These are phyloP conservation scores for Oceanites oceanicus DNA, from an alignment of 2,113 vertebrate genomes.

Conservation along the genomic window DNA sequence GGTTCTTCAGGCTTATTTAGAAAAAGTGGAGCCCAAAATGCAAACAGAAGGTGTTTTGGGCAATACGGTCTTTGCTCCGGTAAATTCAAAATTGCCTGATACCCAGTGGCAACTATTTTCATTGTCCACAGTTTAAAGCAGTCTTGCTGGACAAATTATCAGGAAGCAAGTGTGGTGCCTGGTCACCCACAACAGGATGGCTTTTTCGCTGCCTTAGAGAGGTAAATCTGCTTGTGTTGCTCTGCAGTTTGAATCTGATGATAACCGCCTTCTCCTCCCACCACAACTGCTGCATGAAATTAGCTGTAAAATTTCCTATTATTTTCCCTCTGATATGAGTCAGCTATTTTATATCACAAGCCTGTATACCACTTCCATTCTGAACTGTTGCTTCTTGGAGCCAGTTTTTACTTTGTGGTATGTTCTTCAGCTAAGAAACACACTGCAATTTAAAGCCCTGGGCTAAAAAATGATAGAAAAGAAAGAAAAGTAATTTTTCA, in stretches of 20 bases:
- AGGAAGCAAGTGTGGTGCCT: neutral
- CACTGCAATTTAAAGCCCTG: neutral
- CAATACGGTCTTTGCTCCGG: neutral
- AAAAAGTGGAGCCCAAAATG: neutral
- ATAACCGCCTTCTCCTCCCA: neutral
- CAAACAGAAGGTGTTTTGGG: neutral
- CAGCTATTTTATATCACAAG: neutral
- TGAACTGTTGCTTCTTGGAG: neutral
- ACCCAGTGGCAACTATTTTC: neutral
- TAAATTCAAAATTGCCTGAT: neutral
- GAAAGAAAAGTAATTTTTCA: neutral
- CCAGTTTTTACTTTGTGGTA: neutral
- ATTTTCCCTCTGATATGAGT: neutral
- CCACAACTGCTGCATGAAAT: neutral
- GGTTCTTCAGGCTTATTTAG: neutral
- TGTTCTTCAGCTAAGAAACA: neutral
- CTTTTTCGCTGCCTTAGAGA: neutral
- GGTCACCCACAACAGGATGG: neutral
- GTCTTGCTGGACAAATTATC: neutral
- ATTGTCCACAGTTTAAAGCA: neutral
- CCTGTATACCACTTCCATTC: neutral
- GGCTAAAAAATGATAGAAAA: neutral
- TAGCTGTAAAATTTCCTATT: neutral
- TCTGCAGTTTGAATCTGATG: neutral
- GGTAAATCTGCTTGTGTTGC: neutral